A percentile compares a stretch with the other conserved stretches of the same genome.
phyloP scores from a whole-genome alignment of 2,888 invertebrate genomes.

The Drosophila phalerata region DNA sequence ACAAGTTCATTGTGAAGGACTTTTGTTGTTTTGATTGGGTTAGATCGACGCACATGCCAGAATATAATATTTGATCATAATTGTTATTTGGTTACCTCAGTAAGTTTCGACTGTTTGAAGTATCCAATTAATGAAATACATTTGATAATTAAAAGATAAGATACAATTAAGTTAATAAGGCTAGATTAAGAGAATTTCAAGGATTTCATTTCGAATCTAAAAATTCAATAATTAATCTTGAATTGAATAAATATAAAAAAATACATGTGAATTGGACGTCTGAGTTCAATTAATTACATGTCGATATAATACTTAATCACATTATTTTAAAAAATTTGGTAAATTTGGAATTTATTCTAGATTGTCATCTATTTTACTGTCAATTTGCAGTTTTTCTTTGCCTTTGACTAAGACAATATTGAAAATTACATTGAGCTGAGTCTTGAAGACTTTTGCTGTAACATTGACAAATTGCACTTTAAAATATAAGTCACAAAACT shows the following conservation, averaged over 20 bases:
- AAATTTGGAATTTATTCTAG: constrained; percentile 4
- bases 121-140: constrained; percentile 34
- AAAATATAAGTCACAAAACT: constrained; percentile 42
- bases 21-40: constrained; percentile 16
- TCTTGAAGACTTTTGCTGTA: constrained; percentile 8
- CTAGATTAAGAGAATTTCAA: not conserved
- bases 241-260: too few species aligned
- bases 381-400: constrained; percentile 17
- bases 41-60: constrained; percentile 9
- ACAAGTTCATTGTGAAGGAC: constrained; percentile 74
- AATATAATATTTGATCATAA: constrained; percentile 16
- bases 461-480: constrained; percentile 53
- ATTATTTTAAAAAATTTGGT: constrained; percentile 21
- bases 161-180: not conserved
- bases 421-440: constrained; percentile 17
- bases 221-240: too few species aligned
- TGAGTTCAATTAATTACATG: too few species aligned
- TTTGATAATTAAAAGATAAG: constrained; percentile 24
- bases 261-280: too few species aligned
- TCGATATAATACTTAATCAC: not conserved
- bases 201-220: not conserved
- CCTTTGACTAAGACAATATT: constrained; percentile 14
- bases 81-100: constrained; percentile 26
- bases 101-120: not conserved
- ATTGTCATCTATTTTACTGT: constrained; percentile 29